Conservation (phyloP, 1,140 invertebrate genomes). For the Camponotus pennsylvanicus region DNA sequence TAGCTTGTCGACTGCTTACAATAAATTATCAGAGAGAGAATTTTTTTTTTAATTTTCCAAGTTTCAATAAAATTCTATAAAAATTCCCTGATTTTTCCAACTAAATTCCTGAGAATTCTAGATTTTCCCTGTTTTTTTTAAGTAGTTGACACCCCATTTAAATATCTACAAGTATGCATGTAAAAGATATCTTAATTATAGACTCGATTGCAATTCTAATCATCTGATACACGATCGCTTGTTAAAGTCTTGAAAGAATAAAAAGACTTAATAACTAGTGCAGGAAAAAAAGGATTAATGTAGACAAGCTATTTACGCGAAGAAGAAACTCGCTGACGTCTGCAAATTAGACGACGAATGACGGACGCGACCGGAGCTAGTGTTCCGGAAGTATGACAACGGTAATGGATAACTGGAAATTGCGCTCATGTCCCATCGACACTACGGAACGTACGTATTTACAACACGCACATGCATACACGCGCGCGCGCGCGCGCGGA, state of each 20-base stretch:
- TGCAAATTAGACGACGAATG: constrained; percentile 44
- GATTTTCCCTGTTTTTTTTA: too few species aligned
- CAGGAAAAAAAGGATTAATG: constrained; percentile 1
- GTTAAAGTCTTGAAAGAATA: background rate
- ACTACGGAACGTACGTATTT: constrained; percentile 57
- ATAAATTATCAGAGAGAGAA: too few species aligned
- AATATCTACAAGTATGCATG: too few species aligned
- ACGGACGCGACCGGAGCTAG: constrained; percentile 65
- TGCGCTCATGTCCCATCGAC: constrained; percentile 57
- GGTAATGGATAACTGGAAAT: constrained; percentile 84
- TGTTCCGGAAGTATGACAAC: constrained; percentile 84
- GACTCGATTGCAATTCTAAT: background rate
- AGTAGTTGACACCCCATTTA: too few species aligned
- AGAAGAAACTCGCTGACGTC: constrained; percentile 18
- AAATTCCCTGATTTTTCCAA: too few species aligned
- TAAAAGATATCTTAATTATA: too few species aligned
- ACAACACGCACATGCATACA: background rate
- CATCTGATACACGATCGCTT: background rate
- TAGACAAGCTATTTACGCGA: constrained; percentile 1
- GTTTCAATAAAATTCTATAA: too few species aligned
- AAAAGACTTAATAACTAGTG: background rate
- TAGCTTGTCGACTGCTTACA: too few species aligned
- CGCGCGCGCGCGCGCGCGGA: constrained; percentile 53
- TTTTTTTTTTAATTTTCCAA: too few species aligned
- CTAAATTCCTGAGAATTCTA: too few species aligned